Evolutionary conservation across 2,888 invertebrate species (phyloP), one percentile per base, ranked within the genome.

Genomic region (Blera fallax): DNA sequence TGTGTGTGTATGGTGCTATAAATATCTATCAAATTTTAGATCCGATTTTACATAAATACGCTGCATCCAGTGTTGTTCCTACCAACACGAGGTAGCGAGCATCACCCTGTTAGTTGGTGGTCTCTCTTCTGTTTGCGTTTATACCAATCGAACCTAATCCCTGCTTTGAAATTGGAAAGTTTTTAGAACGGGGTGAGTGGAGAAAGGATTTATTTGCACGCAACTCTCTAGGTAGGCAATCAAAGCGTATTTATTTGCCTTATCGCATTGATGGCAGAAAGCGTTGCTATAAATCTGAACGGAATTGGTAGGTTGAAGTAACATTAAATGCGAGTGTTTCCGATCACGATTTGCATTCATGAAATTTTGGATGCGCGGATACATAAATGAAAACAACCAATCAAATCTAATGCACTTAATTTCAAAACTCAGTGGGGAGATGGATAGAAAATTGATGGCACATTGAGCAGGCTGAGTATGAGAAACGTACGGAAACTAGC

Each of bases 21-120:
- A 83, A 78, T 83, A 78, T 83, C 83, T 83, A 83, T 83, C 73
- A 67, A 82, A 73, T 67, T 78, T 67, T 52, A 37, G 73, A 67
- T 67, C 60, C 45, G 62, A 62, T 83, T 78, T 73, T 78, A 69
- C 78, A 78, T 73, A 78, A 67, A 78, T 24, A 24, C n/a, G 18
- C 64, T 18, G 43, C 24, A 37, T 21, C 37, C 11, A 27, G 32
- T 14, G 58, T 34, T 60, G 52, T 50, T 3, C 32, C n/a, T 11
- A 18, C 18, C 24, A 43, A 14, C 18, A 72, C 27, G 43, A 37
- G 48, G 7, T n/a, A n/a, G n/a, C n/a, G n/a, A 52, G 40, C 27
- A 73, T 29, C 43, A 40, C 16, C 1, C 6, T 24, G 6, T 14
- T 37, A n/a, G 29, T 7, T 18, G 14, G 56, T 40, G 29, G 74